Percentiles rank a stretch among this genome's conserved stretches.
Conservation (phyloP, 23 tunicate genomes). For the Corella eumyota region DNA sequence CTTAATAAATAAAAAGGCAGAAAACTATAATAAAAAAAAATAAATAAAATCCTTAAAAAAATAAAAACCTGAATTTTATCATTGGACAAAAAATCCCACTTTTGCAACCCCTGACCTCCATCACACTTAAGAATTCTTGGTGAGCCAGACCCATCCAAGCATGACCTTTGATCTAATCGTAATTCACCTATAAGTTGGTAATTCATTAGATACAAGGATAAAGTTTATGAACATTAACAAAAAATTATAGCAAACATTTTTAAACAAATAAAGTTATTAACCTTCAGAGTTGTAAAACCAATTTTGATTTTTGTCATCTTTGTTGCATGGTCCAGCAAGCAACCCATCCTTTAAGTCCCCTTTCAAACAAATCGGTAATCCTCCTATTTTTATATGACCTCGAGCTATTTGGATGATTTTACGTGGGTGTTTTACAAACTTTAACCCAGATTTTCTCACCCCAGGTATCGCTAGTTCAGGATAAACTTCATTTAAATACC, state of each 20-base stretch:
- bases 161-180: slow-evolving; percentile 15
- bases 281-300: slow-evolving; percentile 29
- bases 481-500: slow-evolving; percentile 63
- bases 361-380: slow-evolving; percentile 34
- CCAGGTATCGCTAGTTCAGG: slow-evolving; percentile 72
- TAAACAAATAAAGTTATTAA: neutral
- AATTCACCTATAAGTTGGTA: slow-evolving; percentile 58
- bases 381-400: slow-evolving; percentile 47
- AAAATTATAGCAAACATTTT: neutral
- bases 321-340: slow-evolving; percentile 16
- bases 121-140: slow-evolving; percentile 53
- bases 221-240: neutral
- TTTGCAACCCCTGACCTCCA: slow-evolving; percentile 30
- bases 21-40: too few species aligned
- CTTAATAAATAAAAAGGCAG: too few species aligned
- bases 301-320: neutral
- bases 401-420: neutral
- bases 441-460: slow-evolving; percentile 17
- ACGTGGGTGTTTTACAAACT: slow-evolving; percentile 3
- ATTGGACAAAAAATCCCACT: slow-evolving; percentile 32
- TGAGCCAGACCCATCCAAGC: slow-evolving; percentile 32
- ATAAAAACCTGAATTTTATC: too few species aligned
- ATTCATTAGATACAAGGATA: too few species aligned
- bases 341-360: slow-evolving; percentile 21
- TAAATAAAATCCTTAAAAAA: too few species aligned